Evolutionary conservation across 2,888 invertebrate species (phyloP).

Genomic region (Hyposoter dolosus): DNA sequence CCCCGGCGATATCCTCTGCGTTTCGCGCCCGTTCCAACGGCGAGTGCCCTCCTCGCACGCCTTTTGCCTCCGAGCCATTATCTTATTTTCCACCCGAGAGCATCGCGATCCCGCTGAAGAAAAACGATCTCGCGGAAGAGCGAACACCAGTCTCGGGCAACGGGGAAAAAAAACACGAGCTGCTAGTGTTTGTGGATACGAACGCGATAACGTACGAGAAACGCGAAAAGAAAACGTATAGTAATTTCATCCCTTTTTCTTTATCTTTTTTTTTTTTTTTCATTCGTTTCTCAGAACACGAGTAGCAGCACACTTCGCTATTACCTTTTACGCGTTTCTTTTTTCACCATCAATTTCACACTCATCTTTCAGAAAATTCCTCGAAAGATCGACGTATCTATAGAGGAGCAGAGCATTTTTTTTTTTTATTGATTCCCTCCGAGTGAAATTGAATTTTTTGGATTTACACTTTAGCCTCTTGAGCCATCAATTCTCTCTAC

Average conservation of each 20-base stretch:
- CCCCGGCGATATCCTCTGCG: constrained; percentile 50
- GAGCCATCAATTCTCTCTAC: background rate
- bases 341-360: constrained; percentile 1
- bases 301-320: constrained; percentile 24
- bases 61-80: constrained; percentile 81
- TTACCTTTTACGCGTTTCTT: constrained; percentile 34
- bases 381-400: constrained; percentile 7
- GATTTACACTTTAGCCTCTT: background rate
- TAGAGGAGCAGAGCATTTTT: too few species aligned
- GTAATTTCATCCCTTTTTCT: constrained; percentile 35
- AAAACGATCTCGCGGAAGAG: constrained; percentile 79
- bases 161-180: constrained; percentile 9
- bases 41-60: constrained; percentile 70
- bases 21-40: constrained; percentile 65
- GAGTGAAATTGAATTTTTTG: background rate
- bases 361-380: background rate
- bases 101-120: constrained; percentile 81
- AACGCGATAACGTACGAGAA: constrained; percentile 16
- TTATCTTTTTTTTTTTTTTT: constrained; percentile 16
- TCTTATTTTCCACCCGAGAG: constrained; percentile 84
- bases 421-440: background rate
- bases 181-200: constrained; percentile 11
- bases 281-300: constrained; percentile 1
- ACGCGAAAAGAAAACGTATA: constrained; percentile 33
- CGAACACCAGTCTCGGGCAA: constrained; percentile 52